Evolutionary conservation across 2,797 vertebrate genomes (phyloP).

Genomic region (Eulemur rubriventer): DNA sequence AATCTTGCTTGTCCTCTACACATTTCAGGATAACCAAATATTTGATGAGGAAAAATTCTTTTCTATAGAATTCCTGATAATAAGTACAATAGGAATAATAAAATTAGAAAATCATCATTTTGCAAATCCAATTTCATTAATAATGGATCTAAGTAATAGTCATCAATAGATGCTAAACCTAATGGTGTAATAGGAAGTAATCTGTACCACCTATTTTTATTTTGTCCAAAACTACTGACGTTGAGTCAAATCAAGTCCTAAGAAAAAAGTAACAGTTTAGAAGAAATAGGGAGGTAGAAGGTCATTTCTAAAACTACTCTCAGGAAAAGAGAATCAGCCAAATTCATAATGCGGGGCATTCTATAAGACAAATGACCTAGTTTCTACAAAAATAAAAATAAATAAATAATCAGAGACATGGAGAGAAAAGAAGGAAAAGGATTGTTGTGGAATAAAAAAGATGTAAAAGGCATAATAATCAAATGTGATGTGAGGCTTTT

Average conservation of each 20-base stretch:
- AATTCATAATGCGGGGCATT: background rate
- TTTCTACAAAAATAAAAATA: background rate
- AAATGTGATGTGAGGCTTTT: background rate
- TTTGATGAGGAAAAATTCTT: background rate
- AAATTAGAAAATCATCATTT: background rate
- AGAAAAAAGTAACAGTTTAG: background rate
- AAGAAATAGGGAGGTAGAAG: background rate
- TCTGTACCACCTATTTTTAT: background rate
- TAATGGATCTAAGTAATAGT: conserved; percentile 7
- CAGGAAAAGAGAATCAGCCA: background rate
- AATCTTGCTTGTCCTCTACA: background rate
- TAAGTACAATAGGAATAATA: background rate
- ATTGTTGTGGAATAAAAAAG: background rate
- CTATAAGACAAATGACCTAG: background rate
- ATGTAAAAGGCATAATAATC: background rate
- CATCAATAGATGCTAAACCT: background rate
- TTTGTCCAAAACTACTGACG: background rate
- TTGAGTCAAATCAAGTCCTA: background rate
- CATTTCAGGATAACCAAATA: background rate
- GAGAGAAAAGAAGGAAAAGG: background rate
- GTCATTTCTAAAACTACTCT: background rate
- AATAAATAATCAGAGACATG: background rate
- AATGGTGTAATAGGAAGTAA: background rate
- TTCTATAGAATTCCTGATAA: background rate
- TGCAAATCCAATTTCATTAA: background rate